A percentile compares a stretch with the other conserved stretches of the same genome.
Evolutionary conservation across 2,113 vertebrate species (phyloP).

Genomic region (Podarcis raffonei): DNA sequence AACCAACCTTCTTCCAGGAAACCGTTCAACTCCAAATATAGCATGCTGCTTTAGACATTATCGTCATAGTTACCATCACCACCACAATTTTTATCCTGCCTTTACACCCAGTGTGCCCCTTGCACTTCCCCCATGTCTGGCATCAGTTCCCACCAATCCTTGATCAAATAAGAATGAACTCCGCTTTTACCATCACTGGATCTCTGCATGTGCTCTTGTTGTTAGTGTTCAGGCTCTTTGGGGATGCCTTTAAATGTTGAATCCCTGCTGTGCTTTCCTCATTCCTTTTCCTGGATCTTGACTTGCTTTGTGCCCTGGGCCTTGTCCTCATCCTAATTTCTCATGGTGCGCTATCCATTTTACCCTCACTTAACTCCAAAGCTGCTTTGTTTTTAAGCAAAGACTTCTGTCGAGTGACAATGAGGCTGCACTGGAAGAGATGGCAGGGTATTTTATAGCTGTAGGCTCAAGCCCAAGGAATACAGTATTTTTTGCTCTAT

Average conservation of each 20-base stretch:
- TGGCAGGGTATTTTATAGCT: neutral
- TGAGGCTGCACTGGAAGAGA: neutral
- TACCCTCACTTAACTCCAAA: neutral
- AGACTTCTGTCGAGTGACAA: neutral
- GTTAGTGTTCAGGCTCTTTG: neutral
- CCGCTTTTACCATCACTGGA: too few relatives aligned
- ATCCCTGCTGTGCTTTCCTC: too few relatives aligned
- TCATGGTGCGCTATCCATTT: neutral
- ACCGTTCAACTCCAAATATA: neutral
- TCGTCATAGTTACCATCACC: neutral
- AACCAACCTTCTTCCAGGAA: neutral
- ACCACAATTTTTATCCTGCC: neutral
- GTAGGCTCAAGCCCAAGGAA: neutral
- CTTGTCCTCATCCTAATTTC: neutral
- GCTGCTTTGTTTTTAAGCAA: neutral
- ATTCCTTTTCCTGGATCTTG: neutral
- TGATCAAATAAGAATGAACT: too few relatives aligned
- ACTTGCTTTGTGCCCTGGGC: neutral
- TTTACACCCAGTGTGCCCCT: too few relatives aligned
- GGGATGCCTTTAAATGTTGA: too few relatives aligned
- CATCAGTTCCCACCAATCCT: too few relatives aligned
- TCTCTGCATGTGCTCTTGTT: neutral
- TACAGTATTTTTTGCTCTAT: too few relatives aligned
- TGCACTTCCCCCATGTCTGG: too few relatives aligned
- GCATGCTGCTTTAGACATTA: neutral